Conservation (phyloP, 2,888 invertebrate genomes). For the Heliconius hortense region DNA sequence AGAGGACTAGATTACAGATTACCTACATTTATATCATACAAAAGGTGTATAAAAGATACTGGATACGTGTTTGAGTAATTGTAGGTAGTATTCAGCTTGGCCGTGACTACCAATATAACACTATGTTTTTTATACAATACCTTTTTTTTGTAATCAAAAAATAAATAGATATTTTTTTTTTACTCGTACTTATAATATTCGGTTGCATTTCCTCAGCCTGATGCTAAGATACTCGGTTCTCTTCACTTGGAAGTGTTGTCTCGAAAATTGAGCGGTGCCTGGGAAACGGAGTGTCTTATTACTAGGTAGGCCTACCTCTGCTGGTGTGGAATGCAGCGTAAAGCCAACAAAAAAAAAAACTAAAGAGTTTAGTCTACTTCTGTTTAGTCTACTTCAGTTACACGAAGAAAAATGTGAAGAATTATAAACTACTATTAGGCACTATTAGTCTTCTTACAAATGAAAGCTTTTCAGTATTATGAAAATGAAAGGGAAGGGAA, state of each 20-base stretch:
- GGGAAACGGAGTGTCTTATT: neutral
- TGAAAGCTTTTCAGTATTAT: constrained; percentile 22
- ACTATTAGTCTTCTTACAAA: constrained; percentile 11
- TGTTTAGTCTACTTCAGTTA: neutral
- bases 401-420: neutral
- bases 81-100: neutral
- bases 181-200: neutral
- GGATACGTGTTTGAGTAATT: neutral
- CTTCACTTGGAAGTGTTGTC: no score
- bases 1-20: constrained; percentile 32
- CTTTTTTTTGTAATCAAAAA: no score
- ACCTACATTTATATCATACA: constrained; percentile 33
- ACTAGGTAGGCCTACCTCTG: neutral
- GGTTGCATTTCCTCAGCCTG: neutral
- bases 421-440: neutral
- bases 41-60: constrained; percentile 16
- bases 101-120: neutral
- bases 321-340: no score
- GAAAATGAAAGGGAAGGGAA: constrained; percentile 1
- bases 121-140: neutral
- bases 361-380: no score
- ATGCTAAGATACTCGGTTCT: neutral
- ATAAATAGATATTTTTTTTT: no score
- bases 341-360: no score
- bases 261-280: no score